Conservation (phyloP, 2,797 vertebrate species). For the Chrysocyon brachyurus region DNA sequence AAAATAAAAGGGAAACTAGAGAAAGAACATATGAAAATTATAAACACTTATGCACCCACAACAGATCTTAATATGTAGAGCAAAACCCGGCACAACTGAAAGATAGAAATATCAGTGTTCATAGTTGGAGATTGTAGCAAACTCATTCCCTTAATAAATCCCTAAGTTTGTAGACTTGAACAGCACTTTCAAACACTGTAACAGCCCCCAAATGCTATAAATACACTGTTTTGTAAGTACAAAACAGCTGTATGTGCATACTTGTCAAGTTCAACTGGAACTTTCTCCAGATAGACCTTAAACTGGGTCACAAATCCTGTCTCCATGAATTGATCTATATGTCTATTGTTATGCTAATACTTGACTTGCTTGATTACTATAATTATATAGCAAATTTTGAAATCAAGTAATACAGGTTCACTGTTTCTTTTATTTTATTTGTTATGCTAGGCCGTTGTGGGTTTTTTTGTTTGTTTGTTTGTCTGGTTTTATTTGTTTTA, state of each 20-base stretch:
- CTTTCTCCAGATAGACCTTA: not conserved
- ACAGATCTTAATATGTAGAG: not conserved
- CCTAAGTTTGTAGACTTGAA: no score
- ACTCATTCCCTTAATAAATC: not conserved
- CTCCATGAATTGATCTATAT: not conserved
- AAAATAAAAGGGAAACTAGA: not conserved
- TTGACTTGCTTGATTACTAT: not conserved
- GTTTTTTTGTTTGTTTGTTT: no score
- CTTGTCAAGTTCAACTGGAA: not conserved
- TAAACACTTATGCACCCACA: not conserved
- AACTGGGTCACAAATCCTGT: not conserved
- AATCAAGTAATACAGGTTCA: not conserved
- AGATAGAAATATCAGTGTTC: not conserved
- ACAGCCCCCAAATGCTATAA: not conserved
- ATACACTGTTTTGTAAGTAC: not conserved
- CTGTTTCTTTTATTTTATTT: not conserved
- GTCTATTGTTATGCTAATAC: not conserved
- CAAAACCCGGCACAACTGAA: not conserved
- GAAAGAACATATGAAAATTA: not conserved
- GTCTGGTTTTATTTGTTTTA: not conserved
- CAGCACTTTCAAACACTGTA: not conserved
- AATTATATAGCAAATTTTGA: not conserved
- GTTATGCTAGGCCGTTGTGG: not conserved
- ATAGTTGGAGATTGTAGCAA: not conserved
- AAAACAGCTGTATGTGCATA: no score